Evolutionary conservation across 2,113 vertebrate species (phyloP).

Genomic region (Dermatemys mawii): DNA sequence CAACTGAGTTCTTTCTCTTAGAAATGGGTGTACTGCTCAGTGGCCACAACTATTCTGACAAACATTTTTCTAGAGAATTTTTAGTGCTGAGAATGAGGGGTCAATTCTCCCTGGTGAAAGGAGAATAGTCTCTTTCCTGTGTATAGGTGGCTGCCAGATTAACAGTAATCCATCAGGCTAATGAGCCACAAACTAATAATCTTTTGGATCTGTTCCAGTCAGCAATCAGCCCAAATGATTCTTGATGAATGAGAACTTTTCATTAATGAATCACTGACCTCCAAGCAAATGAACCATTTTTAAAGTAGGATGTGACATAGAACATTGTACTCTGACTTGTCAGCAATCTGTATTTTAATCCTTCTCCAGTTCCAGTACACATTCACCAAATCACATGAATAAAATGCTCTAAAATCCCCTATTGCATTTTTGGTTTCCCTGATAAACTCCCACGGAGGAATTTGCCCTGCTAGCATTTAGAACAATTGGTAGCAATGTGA

Average conservation of each 20-base stretch:
- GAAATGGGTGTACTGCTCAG: conserved; percentile 7
- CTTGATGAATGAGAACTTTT: background rate
- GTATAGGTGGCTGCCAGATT: background rate
- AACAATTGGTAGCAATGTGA: background rate
- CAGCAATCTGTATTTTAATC: background rate
- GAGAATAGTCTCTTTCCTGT: background rate
- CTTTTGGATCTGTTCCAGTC: background rate
- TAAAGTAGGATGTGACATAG: background rate
- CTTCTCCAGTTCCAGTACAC: background rate
- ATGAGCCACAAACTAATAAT: background rate
- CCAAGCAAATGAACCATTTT: fast-evolving
- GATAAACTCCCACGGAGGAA: background rate
- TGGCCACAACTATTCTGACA: background rate
- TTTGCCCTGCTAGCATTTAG: background rate
- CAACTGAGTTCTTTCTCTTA: background rate
- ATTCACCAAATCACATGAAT: background rate
- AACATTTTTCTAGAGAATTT: background rate
- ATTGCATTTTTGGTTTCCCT: background rate
- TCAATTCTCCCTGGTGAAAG: background rate
- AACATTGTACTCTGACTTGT: background rate
- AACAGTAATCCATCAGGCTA: conserved; percentile 8
- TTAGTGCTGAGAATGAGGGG: background rate
- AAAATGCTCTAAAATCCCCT: no score
- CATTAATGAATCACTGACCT: background rate
- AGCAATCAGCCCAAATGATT: fast-evolving